Conservation (phyloP, 2,888 invertebrate species). For the Hyposoter dolosus region DNA sequence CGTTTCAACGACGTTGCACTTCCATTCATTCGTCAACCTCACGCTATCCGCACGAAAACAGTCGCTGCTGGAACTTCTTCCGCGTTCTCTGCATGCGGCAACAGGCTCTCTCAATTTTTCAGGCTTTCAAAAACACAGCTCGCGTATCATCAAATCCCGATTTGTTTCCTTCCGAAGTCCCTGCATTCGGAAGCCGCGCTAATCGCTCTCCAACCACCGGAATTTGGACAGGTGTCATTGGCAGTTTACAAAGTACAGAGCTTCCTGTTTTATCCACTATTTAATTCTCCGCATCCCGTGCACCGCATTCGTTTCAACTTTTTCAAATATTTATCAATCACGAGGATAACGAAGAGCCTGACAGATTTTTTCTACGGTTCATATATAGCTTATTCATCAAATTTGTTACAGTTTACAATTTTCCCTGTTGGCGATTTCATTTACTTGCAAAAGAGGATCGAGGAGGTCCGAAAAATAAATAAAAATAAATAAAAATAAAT, state of each 20-base stretch:
- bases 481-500: no score
- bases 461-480: no score
- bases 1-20: constrained; percentile 42
- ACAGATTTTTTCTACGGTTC: no score
- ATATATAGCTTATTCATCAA: no score
- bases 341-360: no score
- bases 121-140: constrained; percentile 72
- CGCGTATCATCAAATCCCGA: constrained; percentile 67
- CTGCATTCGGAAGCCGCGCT: constrained; percentile 73
- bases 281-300: background rate
- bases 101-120: constrained; percentile 80
- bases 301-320: no score
- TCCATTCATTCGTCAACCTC: constrained; percentile 76
- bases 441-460: no score
- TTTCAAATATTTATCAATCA: no score
- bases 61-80: constrained; percentile 32
- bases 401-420: no score
- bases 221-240: constrained; percentile 1
- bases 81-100: constrained; percentile 32
- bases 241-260: background rate
- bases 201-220: constrained; percentile 72
- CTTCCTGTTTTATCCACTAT: background rate
- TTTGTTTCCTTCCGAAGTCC: constrained; percentile 72
- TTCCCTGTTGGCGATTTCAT: no score
- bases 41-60: background rate